Evolutionary conservation across 2,797 vertebrate genomes (phyloP), one percentile per base, ranked within the genome.

Genomic region (Poeciliopsis presidionis): DNA sequence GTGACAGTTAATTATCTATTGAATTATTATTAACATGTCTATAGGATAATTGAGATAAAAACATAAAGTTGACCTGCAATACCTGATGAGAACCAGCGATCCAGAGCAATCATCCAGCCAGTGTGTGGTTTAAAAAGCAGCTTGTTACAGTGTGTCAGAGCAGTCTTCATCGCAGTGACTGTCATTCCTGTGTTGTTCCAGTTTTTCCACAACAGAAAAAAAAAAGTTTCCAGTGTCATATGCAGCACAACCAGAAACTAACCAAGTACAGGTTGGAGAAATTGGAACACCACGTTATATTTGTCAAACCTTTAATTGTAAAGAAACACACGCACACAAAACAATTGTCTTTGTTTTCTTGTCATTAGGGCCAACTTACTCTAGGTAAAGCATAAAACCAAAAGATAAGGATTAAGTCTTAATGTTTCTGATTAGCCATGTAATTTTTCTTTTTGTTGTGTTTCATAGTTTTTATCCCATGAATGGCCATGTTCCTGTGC

Each of bases 161-260:
- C 77, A 30, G 47, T 82, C 81, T 63, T 69, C 65, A 69, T 80
- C 81, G 55, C 81, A 43, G 65, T 85, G 78, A 87, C 87, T 72
- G 77, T 85, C 87, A 84, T 86, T 85, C 80, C 63, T 75, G 75
- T 67, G 90, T 65, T 80, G 86, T 88, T 91, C 90, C 86, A 84
- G 82, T 88, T 91, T 88, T 82, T 91, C 85, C 86, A 90, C 73
- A 89, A 87, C 77, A 82, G 74, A 67, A 63, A 12, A 49, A 49
- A 59, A 59, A 49, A 59, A 59, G n/a, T 65, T 79, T n/a, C 30
- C 25, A n/a, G 13, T 46, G 39, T 46, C 45, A 83, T 63, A 63
- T 16, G 39, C 25, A 18, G 14, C 51, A 5, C n/a, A 14, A 6
- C 7, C 33, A 70, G 33, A 71, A 41, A 33, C 22, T 18, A 5